Evolutionary conservation across 2,113 vertebrate species (phyloP).

Genomic region (Apteryx owenii): DNA sequence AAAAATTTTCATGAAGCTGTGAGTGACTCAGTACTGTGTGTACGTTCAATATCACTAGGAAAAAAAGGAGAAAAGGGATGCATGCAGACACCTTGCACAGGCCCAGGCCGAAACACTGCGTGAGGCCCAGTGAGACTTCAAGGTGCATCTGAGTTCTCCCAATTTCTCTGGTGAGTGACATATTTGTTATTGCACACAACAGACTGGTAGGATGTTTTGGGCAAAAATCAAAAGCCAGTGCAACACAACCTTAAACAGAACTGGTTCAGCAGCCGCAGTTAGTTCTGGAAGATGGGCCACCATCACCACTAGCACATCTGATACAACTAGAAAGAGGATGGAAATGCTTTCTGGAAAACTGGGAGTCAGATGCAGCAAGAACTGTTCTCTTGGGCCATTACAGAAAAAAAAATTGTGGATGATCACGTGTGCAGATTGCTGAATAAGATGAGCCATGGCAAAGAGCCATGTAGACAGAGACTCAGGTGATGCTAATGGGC

Average conservation of each 20-base stretch:
- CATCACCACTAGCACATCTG: background rate
- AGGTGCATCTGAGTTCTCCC: rapidly evolving
- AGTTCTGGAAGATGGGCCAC: background rate
- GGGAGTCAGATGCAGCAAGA: background rate
- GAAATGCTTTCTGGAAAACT: background rate
- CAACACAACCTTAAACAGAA: background rate
- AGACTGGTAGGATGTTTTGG: background rate
- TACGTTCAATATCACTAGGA: background rate
- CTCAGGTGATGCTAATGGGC: background rate
- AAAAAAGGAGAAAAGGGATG: background rate
- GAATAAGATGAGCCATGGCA: slow-evolving; percentile 10
- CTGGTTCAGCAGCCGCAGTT: background rate
- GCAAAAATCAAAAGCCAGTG: background rate
- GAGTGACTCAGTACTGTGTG: background rate
- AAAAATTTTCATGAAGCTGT: background rate
- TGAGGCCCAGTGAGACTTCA: background rate
- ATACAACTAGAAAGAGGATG: background rate
- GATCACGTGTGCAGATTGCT: background rate
- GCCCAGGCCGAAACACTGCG: background rate
- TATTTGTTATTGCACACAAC: background rate
- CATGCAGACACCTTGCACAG: background rate
- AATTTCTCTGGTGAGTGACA: background rate
- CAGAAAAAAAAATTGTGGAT: background rate
- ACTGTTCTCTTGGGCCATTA: background rate
- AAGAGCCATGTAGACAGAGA: slow-evolving; percentile 13